Evolutionary conservation across 2,797 vertebrate species (phyloP).

Genomic region (Podargus strigoides): DNA sequence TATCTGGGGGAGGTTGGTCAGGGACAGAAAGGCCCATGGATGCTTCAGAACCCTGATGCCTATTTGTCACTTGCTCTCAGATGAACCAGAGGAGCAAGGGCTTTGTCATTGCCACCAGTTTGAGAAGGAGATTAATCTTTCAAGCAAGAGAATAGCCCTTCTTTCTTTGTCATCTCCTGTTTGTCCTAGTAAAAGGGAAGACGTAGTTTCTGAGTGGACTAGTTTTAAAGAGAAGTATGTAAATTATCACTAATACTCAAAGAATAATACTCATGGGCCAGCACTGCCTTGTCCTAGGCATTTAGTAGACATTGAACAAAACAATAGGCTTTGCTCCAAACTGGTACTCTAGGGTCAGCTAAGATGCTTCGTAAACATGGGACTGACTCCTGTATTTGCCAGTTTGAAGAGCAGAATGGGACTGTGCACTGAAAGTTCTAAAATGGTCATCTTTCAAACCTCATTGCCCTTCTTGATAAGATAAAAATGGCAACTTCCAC

Average conservation of each 20-base stretch:
- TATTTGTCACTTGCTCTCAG: not conserved
- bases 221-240: not conserved
- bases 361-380: not conserved
- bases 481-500: not conserved
- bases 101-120: not conserved
- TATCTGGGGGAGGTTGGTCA: fast-evolving
- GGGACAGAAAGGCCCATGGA: fast-evolving
- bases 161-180: not conserved
- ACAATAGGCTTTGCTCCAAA: not conserved
- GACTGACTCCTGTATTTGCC: not conserved
- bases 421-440: not conserved
- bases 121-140: not conserved
- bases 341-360: not conserved
- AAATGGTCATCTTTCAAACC: fast-evolving
- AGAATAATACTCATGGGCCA: not conserved
- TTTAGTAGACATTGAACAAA: not conserved
- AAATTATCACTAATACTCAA: not conserved
- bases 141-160: not conserved
- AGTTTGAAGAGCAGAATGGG: not conserved
- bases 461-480: not conserved
- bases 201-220: not conserved
- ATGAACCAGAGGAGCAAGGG: not conserved
- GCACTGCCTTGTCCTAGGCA: not conserved
- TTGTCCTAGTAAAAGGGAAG: not conserved
- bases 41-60: not conserved